Conservation (phyloP, 2,113 vertebrate genomes). For the Channa argus region DNA sequence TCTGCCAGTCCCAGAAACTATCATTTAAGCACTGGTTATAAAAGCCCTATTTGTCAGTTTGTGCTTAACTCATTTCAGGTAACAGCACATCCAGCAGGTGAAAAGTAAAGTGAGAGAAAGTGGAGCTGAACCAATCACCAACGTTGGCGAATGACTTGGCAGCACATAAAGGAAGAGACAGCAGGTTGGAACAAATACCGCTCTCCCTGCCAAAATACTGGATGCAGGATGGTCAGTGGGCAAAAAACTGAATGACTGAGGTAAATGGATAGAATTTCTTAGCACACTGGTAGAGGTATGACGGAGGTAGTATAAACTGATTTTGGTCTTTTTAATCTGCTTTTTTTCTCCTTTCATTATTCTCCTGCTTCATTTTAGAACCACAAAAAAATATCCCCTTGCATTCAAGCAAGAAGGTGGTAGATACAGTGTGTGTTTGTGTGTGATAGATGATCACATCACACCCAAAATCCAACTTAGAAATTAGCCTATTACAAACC, state of each 20-base stretch:
- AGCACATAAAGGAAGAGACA: neutral
- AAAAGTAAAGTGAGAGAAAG: conserved; percentile 15
- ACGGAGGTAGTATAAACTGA: conserved; percentile 16
- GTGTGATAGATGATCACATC: conserved; percentile 8
- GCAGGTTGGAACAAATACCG: conserved; percentile 18
- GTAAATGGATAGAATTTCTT: neutral
- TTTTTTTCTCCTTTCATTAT: neutral
- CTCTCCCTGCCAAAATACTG: conserved; percentile 9
- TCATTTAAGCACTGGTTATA: neutral
- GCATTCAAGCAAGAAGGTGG: neutral
- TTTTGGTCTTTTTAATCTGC: conserved; percentile 9
- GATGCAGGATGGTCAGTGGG: neutral
- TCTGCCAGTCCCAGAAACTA: neutral
- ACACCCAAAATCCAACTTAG: conserved; percentile 13
- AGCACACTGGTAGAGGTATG: neutral
- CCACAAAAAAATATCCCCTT: neutral
- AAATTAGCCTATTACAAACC: conserved; percentile 58
- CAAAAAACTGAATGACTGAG: neutral
- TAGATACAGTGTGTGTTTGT: neutral
- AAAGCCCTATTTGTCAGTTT: neutral
- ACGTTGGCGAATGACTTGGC: conserved; percentile 6
- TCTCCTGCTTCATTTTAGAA: neutral
- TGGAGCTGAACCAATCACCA: conserved; percentile 11
- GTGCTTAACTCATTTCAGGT: conserved; percentile 2
- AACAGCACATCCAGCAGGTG: conserved; percentile 18